Evolutionary conservation across 2,113 vertebrate species (phyloP).

Genomic region (Strix uralensis): DNA sequence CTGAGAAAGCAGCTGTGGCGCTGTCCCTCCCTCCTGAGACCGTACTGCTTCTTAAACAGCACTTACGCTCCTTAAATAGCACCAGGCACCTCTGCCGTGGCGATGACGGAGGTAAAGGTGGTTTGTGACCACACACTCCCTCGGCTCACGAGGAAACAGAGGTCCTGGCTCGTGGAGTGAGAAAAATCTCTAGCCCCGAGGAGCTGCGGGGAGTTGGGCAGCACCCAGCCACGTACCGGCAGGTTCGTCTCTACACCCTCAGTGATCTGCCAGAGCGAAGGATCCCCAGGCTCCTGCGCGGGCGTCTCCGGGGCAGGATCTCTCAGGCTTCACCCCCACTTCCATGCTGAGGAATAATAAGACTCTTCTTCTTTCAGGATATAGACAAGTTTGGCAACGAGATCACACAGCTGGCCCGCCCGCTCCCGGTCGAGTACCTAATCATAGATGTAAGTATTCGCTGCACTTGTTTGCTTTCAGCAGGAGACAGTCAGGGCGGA

Average conservation of each 20-base stretch:
- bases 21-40: neutral
- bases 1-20: neutral
- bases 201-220: neutral
- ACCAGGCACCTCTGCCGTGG: neutral
- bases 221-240: rapidly evolving
- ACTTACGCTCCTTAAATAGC: rapidly evolving
- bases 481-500: neutral
- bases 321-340: neutral
- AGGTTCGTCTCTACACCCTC: neutral
- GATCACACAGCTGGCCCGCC: conserved; percentile 94
- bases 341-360: neutral
- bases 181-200: neutral
- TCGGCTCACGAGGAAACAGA: neutral
- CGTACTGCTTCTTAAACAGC: too few species aligned
- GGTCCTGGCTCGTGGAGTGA: neutral
- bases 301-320: neutral
- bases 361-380: conserved; percentile 78
- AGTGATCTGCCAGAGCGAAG: neutral
- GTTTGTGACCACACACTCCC: rapidly evolving
- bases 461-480: neutral
- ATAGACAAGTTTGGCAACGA: conserved; percentile 99
- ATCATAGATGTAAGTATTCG: conserved; percentile 92
- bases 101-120: neutral
- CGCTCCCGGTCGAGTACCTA: conserved; percentile 95
- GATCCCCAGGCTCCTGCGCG: neutral